Base-by-base conservation (phyloP, 2,797 vertebrate genomes). In the Naso thynnoides region DNA sequence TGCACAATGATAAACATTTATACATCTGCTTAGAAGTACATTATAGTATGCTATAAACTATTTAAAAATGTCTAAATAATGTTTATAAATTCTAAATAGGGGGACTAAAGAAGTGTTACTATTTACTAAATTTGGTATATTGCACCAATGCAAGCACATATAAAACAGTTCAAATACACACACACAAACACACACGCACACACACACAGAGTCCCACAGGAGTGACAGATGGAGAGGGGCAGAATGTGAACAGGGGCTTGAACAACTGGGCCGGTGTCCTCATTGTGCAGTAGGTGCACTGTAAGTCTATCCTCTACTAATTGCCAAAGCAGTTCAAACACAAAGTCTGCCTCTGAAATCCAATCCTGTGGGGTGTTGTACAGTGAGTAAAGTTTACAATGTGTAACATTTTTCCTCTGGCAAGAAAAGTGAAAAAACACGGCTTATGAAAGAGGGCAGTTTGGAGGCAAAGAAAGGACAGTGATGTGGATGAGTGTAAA, bases 281-380 rank as follows among this genome's bases (percentile, higher is more conserved):
- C 84, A 84, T 94, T 94, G 93, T 95, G 87, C 71, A 56, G 81
- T 41, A 79, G 91, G 86, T 89, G 84, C 77, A 53, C 86, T 91
- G 94, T 94, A 95, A 95, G 89, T 87, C 89, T 90, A 95, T 94
- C 92, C 91, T 86, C 84, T 81, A 73, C 92, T 95, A 95, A 95
- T 94, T 94, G 93, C 89, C 86, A 62, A 75, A 92, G 90, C 82
- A 78, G 89, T 91, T 93, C 87, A 91, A 90, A 92, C 90, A 94
- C 92, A 94, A 93, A 92, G 92, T 92, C 92, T 86, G 89, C 87
- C 85, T 88, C 87, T 93, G 94, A 93, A 94, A 95, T 80, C 56
- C 63, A 81, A 95, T 54, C 84, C 89, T 62, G 71, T 44, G 6
- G 88, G 78, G 87, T 86, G 92, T 92, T 90, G 90, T 90, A 85